Evolutionary conservation across 2,888 invertebrate genomes (phyloP).

Genomic region (Elmis aenea): DNA sequence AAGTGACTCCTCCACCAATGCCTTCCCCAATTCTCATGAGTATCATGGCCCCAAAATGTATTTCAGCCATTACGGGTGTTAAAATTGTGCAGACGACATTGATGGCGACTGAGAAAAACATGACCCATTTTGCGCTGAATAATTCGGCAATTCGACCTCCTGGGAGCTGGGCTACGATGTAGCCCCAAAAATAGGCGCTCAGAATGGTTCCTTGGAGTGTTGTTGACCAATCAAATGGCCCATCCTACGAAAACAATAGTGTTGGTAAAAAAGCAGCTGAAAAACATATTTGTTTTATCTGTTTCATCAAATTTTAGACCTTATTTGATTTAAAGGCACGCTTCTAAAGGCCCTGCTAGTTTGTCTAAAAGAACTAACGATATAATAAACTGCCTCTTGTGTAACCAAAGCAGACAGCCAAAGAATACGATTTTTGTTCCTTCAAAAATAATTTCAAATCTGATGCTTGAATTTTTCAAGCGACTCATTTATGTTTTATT

Average conservation of each 20-base stretch:
- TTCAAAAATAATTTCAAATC: too few relatives aligned
- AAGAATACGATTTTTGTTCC: too few relatives aligned
- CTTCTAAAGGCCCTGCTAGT: too few relatives aligned
- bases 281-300: too few relatives aligned
- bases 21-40: slow-evolving; percentile 69
- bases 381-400: too few relatives aligned
- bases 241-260: slow-evolving; percentile 54
- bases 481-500: too few relatives aligned
- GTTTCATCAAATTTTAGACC: too few relatives aligned
- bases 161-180: slow-evolving; percentile 72
- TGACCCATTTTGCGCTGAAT: slow-evolving; percentile 85
- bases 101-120: slow-evolving; percentile 72
- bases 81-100: slow-evolving; percentile 73
- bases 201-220: slow-evolving; percentile 69
- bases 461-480: too few relatives aligned
- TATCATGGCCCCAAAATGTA: slow-evolving; percentile 61
- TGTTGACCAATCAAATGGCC: slow-evolving; percentile 72
- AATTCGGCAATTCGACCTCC: slow-evolving; percentile 75
- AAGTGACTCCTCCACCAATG: slow-evolving; percentile 79
- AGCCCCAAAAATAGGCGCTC: slow-evolving; percentile 85
- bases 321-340: too few relatives aligned
- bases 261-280: too few relatives aligned
- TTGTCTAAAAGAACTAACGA: too few relatives aligned
- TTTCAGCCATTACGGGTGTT: slow-evolving; percentile 68
- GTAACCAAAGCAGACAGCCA: too few relatives aligned